Base-by-base conservation (phyloP, 2,113 vertebrate species). In the Nothobranchius furzeri region DNA sequence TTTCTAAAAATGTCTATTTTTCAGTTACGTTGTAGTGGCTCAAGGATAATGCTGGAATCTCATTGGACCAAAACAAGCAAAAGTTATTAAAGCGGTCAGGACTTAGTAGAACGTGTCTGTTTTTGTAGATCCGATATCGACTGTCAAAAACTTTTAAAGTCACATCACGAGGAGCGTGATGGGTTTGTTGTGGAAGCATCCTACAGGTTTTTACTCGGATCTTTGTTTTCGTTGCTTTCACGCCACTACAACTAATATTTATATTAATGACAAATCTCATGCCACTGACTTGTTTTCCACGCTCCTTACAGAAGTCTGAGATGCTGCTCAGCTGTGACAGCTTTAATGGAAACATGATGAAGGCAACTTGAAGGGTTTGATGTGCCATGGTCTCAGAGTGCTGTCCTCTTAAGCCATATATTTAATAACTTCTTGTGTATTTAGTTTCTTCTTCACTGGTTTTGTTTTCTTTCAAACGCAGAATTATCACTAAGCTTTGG, bases 1-100 rank as follows among this genome's bases (percentile, higher is more conserved):
- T 73, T 66, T 68, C 54, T 78, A 86, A 78, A 83, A 77, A 85
- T 76, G 84, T 88, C 60, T 90, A 83, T 88, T 90, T 90, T 91
- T 87, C 73, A 76, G 85, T 78, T 49, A 35, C 52, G 78, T 61
- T 54, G 59, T 54, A 7, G 5, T 9, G 43, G 76, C 68, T 73
- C 70, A 64, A 48, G 73, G 73, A 68, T 65, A 78, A 73, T 47
- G 67, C 69, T 72, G 58, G 58, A 70, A 37, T 70, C 60, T 70
- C 68, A 64, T 40, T 64, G 77, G 86, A 90, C 84, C 88, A 90
- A 88, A 85, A 77, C 69, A 63, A 75, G 69, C 11, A 2, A 70
- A 69, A 71, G 51, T 76, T 10, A 7, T 75, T 63, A 72, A 54
- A 59, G 37, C 64, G 58, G 24, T 66, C 14, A 14, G 5, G n/a